A percentile compares a stretch with the other conserved stretches of the same genome.
phyloP scores from a whole-genome alignment of 2,797 vertebrate species.

The Australoheros facetus region DNA sequence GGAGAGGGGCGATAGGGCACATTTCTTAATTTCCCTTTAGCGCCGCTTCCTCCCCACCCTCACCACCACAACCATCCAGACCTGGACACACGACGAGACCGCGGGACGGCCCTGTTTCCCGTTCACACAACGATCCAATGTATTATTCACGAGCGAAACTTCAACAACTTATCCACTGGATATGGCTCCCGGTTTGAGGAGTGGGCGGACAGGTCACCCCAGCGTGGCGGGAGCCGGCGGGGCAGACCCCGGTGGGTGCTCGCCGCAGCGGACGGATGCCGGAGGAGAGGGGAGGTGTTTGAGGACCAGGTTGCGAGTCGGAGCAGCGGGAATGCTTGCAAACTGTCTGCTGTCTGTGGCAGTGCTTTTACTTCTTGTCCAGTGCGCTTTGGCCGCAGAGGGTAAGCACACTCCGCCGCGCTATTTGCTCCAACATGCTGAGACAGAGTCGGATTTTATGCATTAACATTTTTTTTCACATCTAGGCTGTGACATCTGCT shows the following conservation, averaged over 20 bases:
- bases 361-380: constrained; percentile 72
- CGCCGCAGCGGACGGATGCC: constrained; percentile 52
- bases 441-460: constrained; percentile 26
- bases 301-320: constrained; percentile 57
- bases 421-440: not conserved
- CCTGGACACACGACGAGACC: constrained; percentile 70
- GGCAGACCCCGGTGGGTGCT: constrained; percentile 58
- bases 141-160: constrained; percentile 80
- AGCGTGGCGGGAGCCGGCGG: constrained; percentile 48
- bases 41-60: constrained; percentile 32
- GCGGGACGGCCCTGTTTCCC: constrained; percentile 56
- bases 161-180: constrained; percentile 77
- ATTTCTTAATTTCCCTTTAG: constrained; percentile 60
- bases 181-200: constrained; percentile 83
- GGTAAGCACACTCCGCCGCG: constrained; percentile 72
- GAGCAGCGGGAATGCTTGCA: constrained; percentile 68
- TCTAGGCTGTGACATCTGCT: not conserved
- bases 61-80: constrained; percentile 25
- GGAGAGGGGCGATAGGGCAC: constrained; percentile 67
- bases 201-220: constrained; percentile 65
- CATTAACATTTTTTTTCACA: constrained; percentile 27
- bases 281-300: constrained; percentile 62
- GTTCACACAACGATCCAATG: constrained; percentile 78
- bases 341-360: constrained; percentile 72
- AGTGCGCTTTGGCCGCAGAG: constrained; percentile 75